Evolutionary conservation across 1,140 invertebrate genomes (phyloP), one percentile per base, ranked within the genome.

Genomic region (Macrobrachium nipponense): DNA sequence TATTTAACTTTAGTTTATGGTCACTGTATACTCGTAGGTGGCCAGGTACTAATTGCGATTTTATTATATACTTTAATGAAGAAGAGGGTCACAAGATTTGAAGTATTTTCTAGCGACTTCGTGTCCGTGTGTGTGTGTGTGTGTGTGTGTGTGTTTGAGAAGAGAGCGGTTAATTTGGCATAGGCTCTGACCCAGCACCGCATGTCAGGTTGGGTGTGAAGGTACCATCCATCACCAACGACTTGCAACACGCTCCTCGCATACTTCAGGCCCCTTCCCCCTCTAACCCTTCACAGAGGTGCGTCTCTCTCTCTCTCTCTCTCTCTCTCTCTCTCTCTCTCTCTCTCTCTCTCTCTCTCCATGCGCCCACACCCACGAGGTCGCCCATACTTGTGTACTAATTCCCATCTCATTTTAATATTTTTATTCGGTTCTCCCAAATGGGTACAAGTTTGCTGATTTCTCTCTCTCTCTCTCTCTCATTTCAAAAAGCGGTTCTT

Each of bases 221-320:
- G 75, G 72, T 72, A 20, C 75, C 82, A 85, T 85, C 82, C 82
- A 85, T 85, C 82, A 85, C 75, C 76, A 10, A 20, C 17, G 82
- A 85, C 82, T 85, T 85, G 76, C 82, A 85, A 85, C 82, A 85
- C 76, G 75, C 82, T 85, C 82, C 82, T 85, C 82, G 76, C 82
- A 85, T 85, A 85, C 82, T 76, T 20, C 75, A 62, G 61, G 61
- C 73, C 23, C 43, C 66, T 27, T 20, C 44, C 44, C 60, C 51
- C 60, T 79, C 80, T 61, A n/a, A 15, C 58, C 76, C 58, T 17
- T 15, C n/a, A 15, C 15, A 15, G 18, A 18, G 27, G 14, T 27
- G 14, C 68, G 27, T 27, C 12, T 77, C 18, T 27, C 23, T 68
- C 44, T 60, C 20, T 66, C 36, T 59, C 44, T 51, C 0, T 0